Evolutionary conservation across 2,888 invertebrate species (phyloP), one percentile per base, ranked within the genome.

Genomic region (Kryphioiulus occultus): DNA sequence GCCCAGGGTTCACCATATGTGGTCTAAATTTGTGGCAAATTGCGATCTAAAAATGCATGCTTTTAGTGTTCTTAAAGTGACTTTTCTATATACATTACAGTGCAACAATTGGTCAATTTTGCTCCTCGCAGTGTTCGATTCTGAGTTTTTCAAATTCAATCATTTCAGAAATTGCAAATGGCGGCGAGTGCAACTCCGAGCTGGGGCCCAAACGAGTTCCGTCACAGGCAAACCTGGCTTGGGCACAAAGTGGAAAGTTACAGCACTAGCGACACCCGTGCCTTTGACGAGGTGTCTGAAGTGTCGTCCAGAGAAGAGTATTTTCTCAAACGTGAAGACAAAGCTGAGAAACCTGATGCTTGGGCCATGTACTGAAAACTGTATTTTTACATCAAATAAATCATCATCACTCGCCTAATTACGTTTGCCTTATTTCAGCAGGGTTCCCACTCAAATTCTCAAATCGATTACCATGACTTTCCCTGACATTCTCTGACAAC

Each of bases 111-210:
- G n/a, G n/a, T n/a, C n/a, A n/a, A n/a, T n/a, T n/a, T n/a, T n/a
- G n/a, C n/a, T n/a, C n/a, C n/a, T n/a, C n/a, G n/a, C n/a, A n/a
- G n/a, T n/a, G n/a, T 9, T 78, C 5, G 78, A 78, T 26, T 78
- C 4, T 42, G 42, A 42, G 10, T 42, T 42, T 42, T 42, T 42
- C 42, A 35, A 35, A 4, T 35, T 35, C 44, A 4, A 17, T 83
- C 19, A 83, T 86, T 59, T 7, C 85, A 85, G 85, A 85, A 85
- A 39, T 42, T 85, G 17, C 85, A 44, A 44, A n/a, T 85, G 85
- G 39, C 85, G 2, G 22, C 44, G 15, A 42, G 26, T 3, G 17
- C 32, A 39, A 85, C 85, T 35, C 2, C 22, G 85, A 44, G 22
- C 22, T 85, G 85, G 85, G 85, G 85, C 19, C 85, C 85, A 15